Percentiles rank a stretch among this genome's conserved stretches.
Evolutionary conservation across 2,113 vertebrate species (phyloP).

Genomic region (Plecotus auritus): DNA sequence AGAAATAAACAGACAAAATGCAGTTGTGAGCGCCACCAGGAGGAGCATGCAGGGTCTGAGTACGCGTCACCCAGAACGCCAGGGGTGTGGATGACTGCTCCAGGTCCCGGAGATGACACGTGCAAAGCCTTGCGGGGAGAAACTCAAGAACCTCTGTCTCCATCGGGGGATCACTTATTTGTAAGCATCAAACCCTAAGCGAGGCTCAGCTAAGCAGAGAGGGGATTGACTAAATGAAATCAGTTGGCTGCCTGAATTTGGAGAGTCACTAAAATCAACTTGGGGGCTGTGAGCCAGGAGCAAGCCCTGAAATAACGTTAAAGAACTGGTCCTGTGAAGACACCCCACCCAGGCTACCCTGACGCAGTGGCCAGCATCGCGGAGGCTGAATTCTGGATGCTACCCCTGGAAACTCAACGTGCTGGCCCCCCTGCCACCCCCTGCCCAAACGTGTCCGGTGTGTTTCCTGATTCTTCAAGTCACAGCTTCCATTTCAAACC

Average conservation of each 20-base stretch:
- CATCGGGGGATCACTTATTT: not conserved
- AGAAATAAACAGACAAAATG: not conserved
- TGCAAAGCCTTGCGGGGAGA: not conserved
- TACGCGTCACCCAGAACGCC: not conserved
- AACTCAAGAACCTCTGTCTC: not conserved
- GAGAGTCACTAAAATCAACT: not conserved
- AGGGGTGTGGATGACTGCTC: not conserved
- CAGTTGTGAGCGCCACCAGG: not conserved
- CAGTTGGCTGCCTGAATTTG: not conserved
- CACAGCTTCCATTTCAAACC: not conserved
- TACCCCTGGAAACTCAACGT: not conserved
- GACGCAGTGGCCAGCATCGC: not conserved
- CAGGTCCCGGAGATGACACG: not conserved
- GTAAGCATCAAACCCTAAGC: not conserved
- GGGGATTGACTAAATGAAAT: not conserved
- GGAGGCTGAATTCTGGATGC: not conserved
- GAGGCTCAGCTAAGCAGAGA: not conserved
- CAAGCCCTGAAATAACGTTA: not conserved
- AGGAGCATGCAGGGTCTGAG: not conserved
- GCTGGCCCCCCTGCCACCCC: no score
- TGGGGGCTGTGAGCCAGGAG: not conserved
- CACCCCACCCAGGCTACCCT: rapidly evolving
- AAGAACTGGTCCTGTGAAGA: not conserved
- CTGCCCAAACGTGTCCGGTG: not conserved
- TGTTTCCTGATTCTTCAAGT: not conserved